Conservation (phyloP, 2,888 invertebrate species). For the Hirtodrosophila confusa region DNA sequence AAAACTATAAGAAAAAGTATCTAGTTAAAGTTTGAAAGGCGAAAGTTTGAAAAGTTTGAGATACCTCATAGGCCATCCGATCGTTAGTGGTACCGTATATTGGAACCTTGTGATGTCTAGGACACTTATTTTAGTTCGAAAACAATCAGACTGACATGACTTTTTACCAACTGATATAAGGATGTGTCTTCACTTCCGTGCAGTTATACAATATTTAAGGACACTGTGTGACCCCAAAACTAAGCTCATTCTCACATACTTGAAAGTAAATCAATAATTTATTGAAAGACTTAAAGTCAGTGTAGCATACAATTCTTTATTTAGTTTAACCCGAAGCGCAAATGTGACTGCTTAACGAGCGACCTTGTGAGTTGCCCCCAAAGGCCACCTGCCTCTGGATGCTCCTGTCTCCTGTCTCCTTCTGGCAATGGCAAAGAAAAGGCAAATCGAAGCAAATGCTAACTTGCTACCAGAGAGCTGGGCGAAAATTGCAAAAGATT, state of each 20-base stretch:
- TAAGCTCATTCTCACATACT: neutral
- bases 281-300: constrained; percentile 59
- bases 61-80: no score
- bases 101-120: no score
- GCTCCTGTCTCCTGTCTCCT: constrained; percentile 4
- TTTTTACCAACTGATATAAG: no score
- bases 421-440: constrained; percentile 10
- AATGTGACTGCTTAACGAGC: constrained; percentile 59
- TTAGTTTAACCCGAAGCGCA: constrained; percentile 58
- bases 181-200: no score
- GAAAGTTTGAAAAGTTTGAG: no score
- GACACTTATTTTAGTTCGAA: no score
- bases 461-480: constrained; percentile 12
- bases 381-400: neutral
- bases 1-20: no score
- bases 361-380: constrained; percentile 12
- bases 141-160: no score
- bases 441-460: constrained; percentile 32
- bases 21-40: no score
- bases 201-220: neutral
- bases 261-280: constrained; percentile 67
- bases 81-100: no score
- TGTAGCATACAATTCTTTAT: constrained; percentile 58
- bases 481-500: constrained; percentile 69
- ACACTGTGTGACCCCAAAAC: constrained; percentile 6